These are phyloP conservation scores for human (Homo sapiens) DNA, from an alignment of 2,113 vertebrate genomes.

Conservation along the genomic window GRCh38 chr2:192856001-192856500, in stretches of 20 bases:
- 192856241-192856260: not conserved
- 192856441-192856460: not conserved
- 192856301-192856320: not conserved
- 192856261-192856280: not conserved
- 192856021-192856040: not conserved
- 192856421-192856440: not conserved
- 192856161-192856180: not conserved
- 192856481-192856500: not conserved
- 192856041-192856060: not conserved
- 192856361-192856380: not conserved
- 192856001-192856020: not conserved
- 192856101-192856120: not conserved
- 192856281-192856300: not conserved
- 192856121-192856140: not conserved
- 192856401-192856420: not conserved
- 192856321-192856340: not conserved
- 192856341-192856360: not conserved
- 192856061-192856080: not conserved
- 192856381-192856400: not conserved
- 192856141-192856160: not conserved
- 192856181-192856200: not conserved
- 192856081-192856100: not conserved
- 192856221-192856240: not conserved
- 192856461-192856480: not conserved
- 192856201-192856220: not conserved